These are phyloP conservation scores for Caenorhabditis panamensis DNA, from an alignment of 2,888 invertebrate genomes.

Conservation along the genomic window DNA sequence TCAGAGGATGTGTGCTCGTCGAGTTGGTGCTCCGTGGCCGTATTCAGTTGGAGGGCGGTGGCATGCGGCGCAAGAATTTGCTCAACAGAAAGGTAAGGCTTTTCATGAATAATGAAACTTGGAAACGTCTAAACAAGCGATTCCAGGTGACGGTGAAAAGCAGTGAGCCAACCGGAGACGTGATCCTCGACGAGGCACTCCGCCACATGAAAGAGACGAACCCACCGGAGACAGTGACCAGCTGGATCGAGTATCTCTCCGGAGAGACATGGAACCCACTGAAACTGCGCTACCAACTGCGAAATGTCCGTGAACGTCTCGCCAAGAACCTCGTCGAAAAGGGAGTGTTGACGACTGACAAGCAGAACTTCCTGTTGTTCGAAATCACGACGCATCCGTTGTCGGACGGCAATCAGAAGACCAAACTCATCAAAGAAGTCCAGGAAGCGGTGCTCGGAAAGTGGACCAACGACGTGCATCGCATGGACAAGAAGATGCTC, in stretches of 20 bases:
- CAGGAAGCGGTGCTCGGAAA: slow-evolving; percentile 96
- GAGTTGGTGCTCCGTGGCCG: slow-evolving; percentile 95
- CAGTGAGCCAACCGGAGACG: slow-evolving; percentile 97
- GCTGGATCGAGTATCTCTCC: slow-evolving; percentile 99
- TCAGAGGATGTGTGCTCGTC: slow-evolving; percentile 97
- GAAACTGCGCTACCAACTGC: slow-evolving; percentile 96
- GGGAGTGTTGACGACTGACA: slow-evolving; percentile 76
- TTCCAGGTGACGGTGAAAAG: slow-evolving; percentile 85
- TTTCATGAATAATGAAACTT: neutral
- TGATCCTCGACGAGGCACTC: slow-evolving; percentile 90
- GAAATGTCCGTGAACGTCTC: slow-evolving; percentile 97
- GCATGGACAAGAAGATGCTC: slow-evolving; percentile 95
- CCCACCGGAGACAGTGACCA: slow-evolving; percentile 96
- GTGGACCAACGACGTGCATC: slow-evolving; percentile 96
- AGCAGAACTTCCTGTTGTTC: slow-evolving; percentile 93
- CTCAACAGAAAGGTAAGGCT: slow-evolving; percentile 88
- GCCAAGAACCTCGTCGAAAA: slow-evolving; percentile 99
- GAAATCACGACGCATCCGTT: slow-evolving; percentile 99
- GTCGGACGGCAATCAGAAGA: slow-evolving; percentile 94
- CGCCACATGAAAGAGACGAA: slow-evolving; percentile 98
- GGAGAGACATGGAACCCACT: slow-evolving; percentile 99
- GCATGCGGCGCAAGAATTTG: slow-evolving; percentile 92
- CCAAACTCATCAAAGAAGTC: slow-evolving; percentile 93
- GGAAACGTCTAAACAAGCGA: too few relatives aligned
- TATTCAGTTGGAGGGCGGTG: slow-evolving; percentile 95